Percentiles rank a stretch among this genome's conserved stretches.
phyloP scores from a whole-genome alignment of 2,888 invertebrate species.

The Ethmia dodecea region DNA sequence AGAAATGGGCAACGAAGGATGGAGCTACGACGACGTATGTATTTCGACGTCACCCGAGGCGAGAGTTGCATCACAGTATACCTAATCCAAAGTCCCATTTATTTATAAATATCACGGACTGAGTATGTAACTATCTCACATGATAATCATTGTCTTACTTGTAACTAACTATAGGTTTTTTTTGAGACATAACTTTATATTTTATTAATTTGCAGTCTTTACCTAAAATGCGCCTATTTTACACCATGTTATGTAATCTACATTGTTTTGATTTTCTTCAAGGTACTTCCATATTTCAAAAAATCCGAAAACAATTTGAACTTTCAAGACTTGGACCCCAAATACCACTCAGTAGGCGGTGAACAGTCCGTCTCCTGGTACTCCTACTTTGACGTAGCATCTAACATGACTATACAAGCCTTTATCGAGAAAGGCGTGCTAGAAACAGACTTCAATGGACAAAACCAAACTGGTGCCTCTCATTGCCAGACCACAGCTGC shows the following conservation, averaged over 20 bases:
- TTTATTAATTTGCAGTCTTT: too few relatives aligned
- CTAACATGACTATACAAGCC: slow-evolving; percentile 69
- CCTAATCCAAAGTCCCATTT: too few relatives aligned
- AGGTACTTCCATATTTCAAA: slow-evolving; percentile 82
- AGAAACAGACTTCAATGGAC: slow-evolving; percentile 73
- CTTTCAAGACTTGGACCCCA: slow-evolving; percentile 54
- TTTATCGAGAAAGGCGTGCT: slow-evolving; percentile 78
- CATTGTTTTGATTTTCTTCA: slow-evolving; percentile 7
- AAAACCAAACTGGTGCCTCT: slow-evolving; percentile 73
- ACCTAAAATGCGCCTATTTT: too few relatives aligned
- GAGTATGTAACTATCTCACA: too few relatives aligned
- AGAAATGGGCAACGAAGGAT: slow-evolving; percentile 75
- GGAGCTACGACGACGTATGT: slow-evolving; percentile 76
- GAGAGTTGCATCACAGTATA: too few relatives aligned
- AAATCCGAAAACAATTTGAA: slow-evolving; percentile 80
- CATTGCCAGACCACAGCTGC: slow-evolving; percentile 73
- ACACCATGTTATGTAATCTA: too few relatives aligned
- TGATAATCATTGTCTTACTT: too few relatives aligned
- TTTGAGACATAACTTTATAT: too few relatives aligned
- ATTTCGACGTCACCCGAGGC: not conserved
- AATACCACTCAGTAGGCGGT: slow-evolving; percentile 78
- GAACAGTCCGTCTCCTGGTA: slow-evolving; percentile 78
- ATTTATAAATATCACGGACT: too few relatives aligned
- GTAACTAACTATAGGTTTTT: too few relatives aligned
- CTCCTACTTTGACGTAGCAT: slow-evolving; percentile 77